Evolutionary conservation across 2,888 invertebrate genomes (phyloP).

Genomic region (Tolmerus cingulatus): DNA sequence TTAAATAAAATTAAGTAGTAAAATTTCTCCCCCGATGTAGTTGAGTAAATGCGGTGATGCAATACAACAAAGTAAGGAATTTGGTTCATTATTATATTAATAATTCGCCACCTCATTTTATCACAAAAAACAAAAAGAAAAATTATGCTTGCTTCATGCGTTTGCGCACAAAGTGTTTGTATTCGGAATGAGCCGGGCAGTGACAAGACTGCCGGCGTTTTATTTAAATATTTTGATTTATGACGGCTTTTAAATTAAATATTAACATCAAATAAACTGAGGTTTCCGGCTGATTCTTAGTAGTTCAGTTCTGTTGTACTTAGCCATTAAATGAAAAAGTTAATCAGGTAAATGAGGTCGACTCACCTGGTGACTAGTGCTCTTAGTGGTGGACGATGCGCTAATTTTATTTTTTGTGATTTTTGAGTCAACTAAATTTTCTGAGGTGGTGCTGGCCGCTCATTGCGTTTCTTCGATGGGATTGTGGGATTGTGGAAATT

Average conservation of each 20-base stretch:
- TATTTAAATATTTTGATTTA: neutral
- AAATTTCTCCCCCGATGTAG: no score
- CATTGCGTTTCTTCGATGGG: neutral
- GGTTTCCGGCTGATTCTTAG: no score
- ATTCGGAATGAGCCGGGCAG: no score
- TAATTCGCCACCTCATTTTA: neutral
- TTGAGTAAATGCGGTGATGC: no score
- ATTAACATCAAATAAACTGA: neutral
- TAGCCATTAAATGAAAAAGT: neutral
- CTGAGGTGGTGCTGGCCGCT: neutral
- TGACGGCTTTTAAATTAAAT: neutral
- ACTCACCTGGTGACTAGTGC: neutral
- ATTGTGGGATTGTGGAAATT: neutral
- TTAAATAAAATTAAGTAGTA: no score
- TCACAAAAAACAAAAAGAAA: neutral
- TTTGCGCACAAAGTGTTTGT: neutral
- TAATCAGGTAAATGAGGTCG: neutral
- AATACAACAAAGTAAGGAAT: no score
- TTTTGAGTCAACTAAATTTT: neutral
- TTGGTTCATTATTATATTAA: neutral
- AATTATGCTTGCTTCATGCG: neutral
- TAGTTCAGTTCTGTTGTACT: neutral
- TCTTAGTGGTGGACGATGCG: neutral
- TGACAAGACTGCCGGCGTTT: neutral
- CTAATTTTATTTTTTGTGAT: neutral